Evolutionary conservation across 2,888 invertebrate species (phyloP), one percentile per base, ranked within the genome.

Genomic region (Hypercompe scribonia): DNA sequence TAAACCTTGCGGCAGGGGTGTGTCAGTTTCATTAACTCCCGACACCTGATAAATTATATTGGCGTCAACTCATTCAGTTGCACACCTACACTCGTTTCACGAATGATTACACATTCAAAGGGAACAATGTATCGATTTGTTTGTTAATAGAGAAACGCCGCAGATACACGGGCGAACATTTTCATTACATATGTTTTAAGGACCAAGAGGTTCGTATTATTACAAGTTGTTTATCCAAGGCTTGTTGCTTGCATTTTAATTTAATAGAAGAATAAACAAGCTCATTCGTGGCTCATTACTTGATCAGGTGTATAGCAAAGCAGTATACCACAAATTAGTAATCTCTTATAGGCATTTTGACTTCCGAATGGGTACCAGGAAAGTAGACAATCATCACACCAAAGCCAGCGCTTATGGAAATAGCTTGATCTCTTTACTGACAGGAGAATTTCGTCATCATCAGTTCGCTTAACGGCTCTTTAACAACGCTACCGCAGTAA

Each of bases 21-120:
- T n/a, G n/a, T 10, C 70, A 42, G 63, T 36, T 73, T 73, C 74
- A 74, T 74, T 74, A 74, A 42, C 54, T 24, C 50, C 11, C 28
- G 68, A 68, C 70, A 68, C 54, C 67, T 74, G 70, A 72, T 50
- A 72, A 65, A 72, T 71, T 39, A 71, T 50, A 33, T 31, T 10
- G 58, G 15, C 58, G 66, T 39, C 5, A 34, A 42, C 58, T 42
- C 54, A 11, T 24, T 36, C 65, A 4, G 28, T 10, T 36, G 58
- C 28, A 28, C 36, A 58, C 28, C 36, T 39, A 68, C 61, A 58
- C 10, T 58, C 61, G 50, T 61, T 39, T 58, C 58, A 61, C 61
- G 68, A 28, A 13, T 36, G 28, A 39, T 68, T 68, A 58, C 28
- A 58, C 36, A 15, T 58, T 21, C 15, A 36, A 28, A 58, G n/a